phyloP scores from a whole-genome alignment of 2,113 vertebrate species.

The Chrysemys picta region DNA sequence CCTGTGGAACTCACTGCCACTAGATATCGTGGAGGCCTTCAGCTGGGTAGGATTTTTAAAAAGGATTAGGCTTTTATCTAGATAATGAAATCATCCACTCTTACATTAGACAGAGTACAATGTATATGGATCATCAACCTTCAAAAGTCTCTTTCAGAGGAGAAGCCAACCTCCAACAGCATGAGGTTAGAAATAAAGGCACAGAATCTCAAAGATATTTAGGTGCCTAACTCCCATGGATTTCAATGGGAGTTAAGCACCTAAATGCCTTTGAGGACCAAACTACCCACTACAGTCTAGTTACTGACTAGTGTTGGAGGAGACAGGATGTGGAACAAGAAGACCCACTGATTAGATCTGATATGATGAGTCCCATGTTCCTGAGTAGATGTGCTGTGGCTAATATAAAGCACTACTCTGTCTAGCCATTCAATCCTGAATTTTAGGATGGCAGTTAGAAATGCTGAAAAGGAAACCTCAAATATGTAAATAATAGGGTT shows the following conservation, averaged over 20 bases:
- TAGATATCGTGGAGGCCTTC: background rate
- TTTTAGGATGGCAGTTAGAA: background rate
- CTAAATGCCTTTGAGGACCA: background rate
- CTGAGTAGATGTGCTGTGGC: background rate
- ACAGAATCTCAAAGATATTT: no score
- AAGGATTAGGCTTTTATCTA: background rate
- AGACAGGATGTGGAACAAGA: background rate
- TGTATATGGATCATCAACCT: background rate
- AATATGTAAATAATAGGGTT: background rate
- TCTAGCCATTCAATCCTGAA: background rate
- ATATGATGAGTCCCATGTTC: rapidly evolving
- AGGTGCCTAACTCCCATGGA: no score
- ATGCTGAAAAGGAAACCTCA: background rate
- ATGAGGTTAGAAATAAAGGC: background rate
- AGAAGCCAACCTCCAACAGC: background rate
- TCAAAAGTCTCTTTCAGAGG: background rate
- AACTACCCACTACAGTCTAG: background rate
- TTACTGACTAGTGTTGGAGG: background rate
- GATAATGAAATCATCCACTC: background rate
- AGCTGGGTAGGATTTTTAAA: background rate
- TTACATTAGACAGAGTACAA: background rate
- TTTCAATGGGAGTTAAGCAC: no score
- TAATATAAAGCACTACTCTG: rapidly evolving
- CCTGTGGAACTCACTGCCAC: background rate
- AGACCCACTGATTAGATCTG: background rate